Conservation (phyloP, 2,888 invertebrate species). For the Brenthis daphne region DNA sequence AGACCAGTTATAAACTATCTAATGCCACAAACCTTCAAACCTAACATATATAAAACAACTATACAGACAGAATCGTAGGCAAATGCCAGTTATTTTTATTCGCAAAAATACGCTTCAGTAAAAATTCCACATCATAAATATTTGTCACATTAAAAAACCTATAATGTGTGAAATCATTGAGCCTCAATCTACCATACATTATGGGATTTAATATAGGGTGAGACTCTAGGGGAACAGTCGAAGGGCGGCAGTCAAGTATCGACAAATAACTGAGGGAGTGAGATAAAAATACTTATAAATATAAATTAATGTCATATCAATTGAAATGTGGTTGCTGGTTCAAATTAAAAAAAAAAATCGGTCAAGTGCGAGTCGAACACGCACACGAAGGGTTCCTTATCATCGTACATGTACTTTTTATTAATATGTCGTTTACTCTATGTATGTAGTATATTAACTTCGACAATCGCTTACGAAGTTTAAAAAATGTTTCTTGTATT, state of each 20-base stretch:
- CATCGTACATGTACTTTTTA: too few species aligned
- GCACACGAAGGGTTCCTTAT: too few species aligned
- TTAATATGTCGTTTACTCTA: too few species aligned
- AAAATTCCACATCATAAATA: neutral
- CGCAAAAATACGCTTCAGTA: neutral
- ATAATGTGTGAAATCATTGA: conserved; percentile 23
- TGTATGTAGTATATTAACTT: too few species aligned
- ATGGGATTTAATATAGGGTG: conserved; percentile 28
- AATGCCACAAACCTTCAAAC: too few species aligned
- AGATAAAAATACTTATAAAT: conserved; percentile 23
- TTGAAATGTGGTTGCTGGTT: too few species aligned
- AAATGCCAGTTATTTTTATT: neutral
- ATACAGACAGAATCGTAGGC: too few species aligned
- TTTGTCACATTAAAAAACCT: neutral
- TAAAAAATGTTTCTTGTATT: too few species aligned
- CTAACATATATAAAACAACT: too few species aligned
- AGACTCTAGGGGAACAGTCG: conserved; percentile 11
- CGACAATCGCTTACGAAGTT: too few species aligned
- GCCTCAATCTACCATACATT: conserved; percentile 32
- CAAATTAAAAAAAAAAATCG: neutral
- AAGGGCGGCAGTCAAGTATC: conserved; percentile 9
- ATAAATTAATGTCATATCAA: neutral
- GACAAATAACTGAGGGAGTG: conserved; percentile 32
- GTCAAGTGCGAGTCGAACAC: too few species aligned
- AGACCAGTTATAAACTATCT: too few species aligned